phyloP scores from a whole-genome alignment of 1,140 invertebrate genomes.

The Diabrotica virgifera region DNA sequence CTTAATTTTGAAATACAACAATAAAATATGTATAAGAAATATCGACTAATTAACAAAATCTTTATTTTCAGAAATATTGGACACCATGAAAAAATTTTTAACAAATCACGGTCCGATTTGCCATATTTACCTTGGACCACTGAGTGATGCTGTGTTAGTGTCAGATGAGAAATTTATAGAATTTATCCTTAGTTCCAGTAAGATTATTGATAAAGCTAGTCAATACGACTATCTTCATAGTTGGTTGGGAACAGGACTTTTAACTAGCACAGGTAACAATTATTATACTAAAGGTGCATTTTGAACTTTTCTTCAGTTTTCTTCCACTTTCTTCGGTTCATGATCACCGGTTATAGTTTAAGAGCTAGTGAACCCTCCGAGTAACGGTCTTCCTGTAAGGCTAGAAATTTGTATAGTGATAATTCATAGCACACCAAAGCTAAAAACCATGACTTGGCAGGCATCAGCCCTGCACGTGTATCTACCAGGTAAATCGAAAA shows the following conservation, averaged over 20 bases:
- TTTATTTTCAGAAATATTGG: conserved; percentile 25
- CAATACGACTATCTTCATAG: conserved; percentile 71
- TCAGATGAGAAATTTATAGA: conserved; percentile 37
- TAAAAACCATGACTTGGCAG: no score
- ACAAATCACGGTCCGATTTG: conserved; percentile 20
- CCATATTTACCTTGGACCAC: conserved; percentile 5
- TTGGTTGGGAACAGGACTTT: conserved; percentile 74
- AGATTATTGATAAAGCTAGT: conserved; percentile 69
- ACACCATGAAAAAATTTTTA: conserved; percentile 20
- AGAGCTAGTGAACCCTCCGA: no score
- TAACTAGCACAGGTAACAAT: conserved; percentile 59
- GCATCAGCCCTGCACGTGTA: no score
- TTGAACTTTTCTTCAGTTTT: not conserved
- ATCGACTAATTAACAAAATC: not conserved
- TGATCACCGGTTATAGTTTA: not conserved
- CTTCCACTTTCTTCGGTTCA: not conserved
- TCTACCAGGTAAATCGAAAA: no score
- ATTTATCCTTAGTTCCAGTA: conserved; percentile 63
- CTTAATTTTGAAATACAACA: no score
- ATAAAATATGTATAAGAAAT: no score
- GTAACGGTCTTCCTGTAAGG: no score
- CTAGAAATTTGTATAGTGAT: no score
- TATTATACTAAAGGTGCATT: no score
- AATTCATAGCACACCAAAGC: no score
- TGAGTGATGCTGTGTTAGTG: conserved; percentile 16